These are phyloP conservation scores for Holotrichia oblita DNA, from an alignment of 1,140 invertebrate species.

Conservation along the genomic window DNA sequence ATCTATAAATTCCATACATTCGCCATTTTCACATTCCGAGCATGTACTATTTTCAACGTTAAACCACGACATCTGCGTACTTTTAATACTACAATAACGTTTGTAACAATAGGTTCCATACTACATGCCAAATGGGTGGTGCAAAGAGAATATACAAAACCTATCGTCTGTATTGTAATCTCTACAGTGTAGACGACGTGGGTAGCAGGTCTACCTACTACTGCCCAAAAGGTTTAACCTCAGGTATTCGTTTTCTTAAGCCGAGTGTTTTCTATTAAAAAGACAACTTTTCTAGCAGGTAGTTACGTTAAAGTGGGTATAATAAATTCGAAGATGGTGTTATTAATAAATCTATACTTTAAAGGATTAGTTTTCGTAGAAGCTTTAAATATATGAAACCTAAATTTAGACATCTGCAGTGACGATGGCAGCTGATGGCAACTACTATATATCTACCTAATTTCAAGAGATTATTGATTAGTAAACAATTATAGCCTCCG, in stretches of 20 bases:
- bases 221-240: background rate
- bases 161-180: background rate
- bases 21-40: too few species aligned
- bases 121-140: too few species aligned
- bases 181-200: background rate
- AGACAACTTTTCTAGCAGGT: background rate
- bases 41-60: too few species aligned
- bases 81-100: too few species aligned
- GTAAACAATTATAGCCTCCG: too few species aligned
- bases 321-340: constrained; percentile 19
- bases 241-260: constrained; percentile 26
- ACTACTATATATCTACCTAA: too few species aligned
- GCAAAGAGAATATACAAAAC: too few species aligned
- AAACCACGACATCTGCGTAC: too few species aligned
- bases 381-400: background rate
- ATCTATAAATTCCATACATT: too few species aligned
- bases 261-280: background rate
- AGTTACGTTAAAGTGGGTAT: background rate
- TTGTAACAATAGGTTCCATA: too few species aligned
- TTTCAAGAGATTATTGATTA: too few species aligned
- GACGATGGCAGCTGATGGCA: too few species aligned
- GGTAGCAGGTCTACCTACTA: background rate
- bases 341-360: background rate
- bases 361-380: background rate
- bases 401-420: background rate